Conservation (phyloP, 92 coral and sea anemone genomes). For the Ricordea florida region DNA sequence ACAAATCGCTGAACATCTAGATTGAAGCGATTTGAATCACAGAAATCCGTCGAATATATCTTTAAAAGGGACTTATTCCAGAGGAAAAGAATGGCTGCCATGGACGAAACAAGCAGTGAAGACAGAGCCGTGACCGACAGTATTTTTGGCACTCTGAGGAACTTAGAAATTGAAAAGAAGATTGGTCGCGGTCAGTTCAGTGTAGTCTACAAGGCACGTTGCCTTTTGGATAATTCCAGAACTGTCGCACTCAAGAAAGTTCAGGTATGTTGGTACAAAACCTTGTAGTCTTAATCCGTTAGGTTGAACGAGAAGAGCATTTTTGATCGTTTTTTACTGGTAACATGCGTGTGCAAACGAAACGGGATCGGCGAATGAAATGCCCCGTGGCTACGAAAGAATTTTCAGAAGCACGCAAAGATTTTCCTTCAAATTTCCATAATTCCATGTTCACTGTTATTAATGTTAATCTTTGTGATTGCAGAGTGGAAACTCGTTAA, state of each 20-base stretch:
- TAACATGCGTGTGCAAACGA: no score
- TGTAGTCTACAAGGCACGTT: slow-evolving; percentile 90
- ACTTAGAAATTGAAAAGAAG: slow-evolving; percentile 85
- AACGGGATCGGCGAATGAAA: no score
- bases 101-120: slow-evolving; percentile 10
- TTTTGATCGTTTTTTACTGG: no score
- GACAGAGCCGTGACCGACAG: no score
- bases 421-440: not conserved
- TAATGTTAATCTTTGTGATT: not conserved
- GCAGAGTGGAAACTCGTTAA: no score
- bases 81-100: slow-evolving; percentile 37
- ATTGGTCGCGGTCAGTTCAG: slow-evolving; percentile 98
- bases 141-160: slow-evolving; percentile 4
- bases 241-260: slow-evolving; percentile 93
- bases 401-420: not conserved
- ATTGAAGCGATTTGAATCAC: no score
- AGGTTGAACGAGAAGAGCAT: no score
- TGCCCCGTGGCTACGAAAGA: slow-evolving; percentile 24
- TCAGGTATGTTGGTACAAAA: slow-evolving; percentile 68
- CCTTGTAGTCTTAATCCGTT: no score
- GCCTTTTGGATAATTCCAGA: slow-evolving; percentile 59
- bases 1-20: no score
- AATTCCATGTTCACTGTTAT: not conserved
- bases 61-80: no score
- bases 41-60: no score